phyloP scores from a whole-genome alignment of 2,888 invertebrate species.

The Dromius quadrimaculatus region DNA sequence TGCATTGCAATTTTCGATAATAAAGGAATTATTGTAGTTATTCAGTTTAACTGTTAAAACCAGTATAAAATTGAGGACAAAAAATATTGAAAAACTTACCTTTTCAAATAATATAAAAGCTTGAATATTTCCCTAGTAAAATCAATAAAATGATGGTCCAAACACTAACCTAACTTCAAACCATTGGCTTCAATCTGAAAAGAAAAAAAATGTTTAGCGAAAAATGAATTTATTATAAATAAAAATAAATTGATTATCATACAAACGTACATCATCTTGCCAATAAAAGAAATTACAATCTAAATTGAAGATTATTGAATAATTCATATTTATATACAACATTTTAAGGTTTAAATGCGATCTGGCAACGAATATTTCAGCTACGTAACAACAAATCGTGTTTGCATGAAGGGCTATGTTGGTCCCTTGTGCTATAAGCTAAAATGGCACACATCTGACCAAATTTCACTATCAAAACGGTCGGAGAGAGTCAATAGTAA shows the following conservation, averaged over 20 bases:
- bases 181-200: too few species aligned
- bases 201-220: slow-evolving; percentile 10
- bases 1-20: too few species aligned
- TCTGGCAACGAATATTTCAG: slow-evolving; percentile 26
- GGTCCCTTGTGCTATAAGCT: slow-evolving; percentile 56
- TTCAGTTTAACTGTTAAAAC: too few species aligned
- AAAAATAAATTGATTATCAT: slow-evolving; percentile 35
- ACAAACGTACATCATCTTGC: slow-evolving; percentile 32
- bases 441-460: slow-evolving; percentile 39
- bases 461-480: slow-evolving; percentile 5
- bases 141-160: too few species aligned
- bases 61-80: too few species aligned
- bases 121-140: too few species aligned
- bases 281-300: slow-evolving; percentile 23
- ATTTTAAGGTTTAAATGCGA: slow-evolving; percentile 17
- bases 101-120: too few species aligned
- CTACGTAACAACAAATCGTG: slow-evolving; percentile 21
- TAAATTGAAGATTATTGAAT: neutral
- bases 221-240: slow-evolving; percentile 36
- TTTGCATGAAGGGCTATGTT: slow-evolving; percentile 52
- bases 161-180: too few species aligned
- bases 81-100: too few species aligned
- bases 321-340: slow-evolving; percentile 38
- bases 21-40: too few species aligned
- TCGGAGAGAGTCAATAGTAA: too few species aligned